Evolutionary conservation across 2,797 vertebrate species (phyloP).

Genomic region (Myotis daubentonii): DNA sequence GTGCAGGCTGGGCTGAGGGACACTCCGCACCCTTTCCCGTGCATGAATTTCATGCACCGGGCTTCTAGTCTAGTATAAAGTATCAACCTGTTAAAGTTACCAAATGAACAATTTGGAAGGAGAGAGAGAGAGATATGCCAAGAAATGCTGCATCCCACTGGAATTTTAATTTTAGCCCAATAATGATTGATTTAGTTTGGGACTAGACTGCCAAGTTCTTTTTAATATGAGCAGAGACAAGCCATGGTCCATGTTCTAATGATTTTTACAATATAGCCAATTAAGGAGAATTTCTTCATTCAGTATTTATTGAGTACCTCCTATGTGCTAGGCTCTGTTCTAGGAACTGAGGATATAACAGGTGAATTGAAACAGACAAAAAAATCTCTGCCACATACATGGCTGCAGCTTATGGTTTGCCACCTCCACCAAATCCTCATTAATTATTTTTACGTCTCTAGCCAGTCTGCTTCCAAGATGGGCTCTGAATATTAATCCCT

Average conservation of each 20-base stretch:
- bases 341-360: not conserved
- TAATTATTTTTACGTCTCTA: not conserved
- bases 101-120: not conserved
- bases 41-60: too few species aligned
- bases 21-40: accelerated
- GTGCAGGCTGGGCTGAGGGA: too few species aligned
- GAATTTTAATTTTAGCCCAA: conserved; percentile 22
- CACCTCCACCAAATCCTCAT: not conserved
- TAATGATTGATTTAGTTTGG: not conserved
- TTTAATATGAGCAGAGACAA: not conserved
- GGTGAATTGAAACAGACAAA: not conserved
- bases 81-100: conserved; percentile 34
- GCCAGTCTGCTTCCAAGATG: not conserved
- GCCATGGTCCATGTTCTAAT: not conserved
- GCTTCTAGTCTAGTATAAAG: not conserved
- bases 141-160: not conserved
- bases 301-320: not conserved
- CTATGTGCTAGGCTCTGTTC: not conserved
- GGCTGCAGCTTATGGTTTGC: not conserved
- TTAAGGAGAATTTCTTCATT: not conserved
- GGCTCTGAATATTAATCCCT: not conserved
- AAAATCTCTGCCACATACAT: not conserved
- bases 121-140: not conserved
- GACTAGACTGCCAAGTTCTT: not conserved
- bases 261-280: not conserved